Evolutionary conservation across 2,797 vertebrate genomes (phyloP).

Genomic region (Sternarchorhynchus goeldii): DNA sequence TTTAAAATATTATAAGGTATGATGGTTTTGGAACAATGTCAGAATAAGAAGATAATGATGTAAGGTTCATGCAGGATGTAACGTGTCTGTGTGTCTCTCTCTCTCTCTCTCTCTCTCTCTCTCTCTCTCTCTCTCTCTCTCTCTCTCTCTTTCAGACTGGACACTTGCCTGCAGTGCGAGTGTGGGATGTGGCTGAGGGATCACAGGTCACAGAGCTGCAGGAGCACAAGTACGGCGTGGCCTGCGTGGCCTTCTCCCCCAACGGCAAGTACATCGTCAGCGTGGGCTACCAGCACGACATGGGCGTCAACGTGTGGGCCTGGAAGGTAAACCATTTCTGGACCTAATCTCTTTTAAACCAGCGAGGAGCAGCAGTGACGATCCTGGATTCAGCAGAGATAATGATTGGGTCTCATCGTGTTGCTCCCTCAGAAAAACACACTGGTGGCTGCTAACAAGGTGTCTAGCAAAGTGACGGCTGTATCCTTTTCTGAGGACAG

Average conservation of each 20-base stretch:
- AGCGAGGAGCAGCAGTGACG: neutral
- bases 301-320: conserved; percentile 93
- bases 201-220: conserved; percentile 88
- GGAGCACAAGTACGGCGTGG: conserved; percentile 88
- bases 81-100: too few species aligned
- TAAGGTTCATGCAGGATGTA: too few species aligned
- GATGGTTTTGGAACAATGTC: conserved; percentile 41
- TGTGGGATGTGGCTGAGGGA: conserved; percentile 88
- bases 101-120: neutral
- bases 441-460: conserved; percentile 90
- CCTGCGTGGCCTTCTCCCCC: conserved; percentile 92
- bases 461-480: conserved; percentile 91
- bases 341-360: neutral
- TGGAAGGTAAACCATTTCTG: conserved; percentile 85
- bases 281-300: conserved; percentile 94
- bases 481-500: conserved; percentile 95
- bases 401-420: neutral
- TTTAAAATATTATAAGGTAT: neutral
- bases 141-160: conserved; percentile 69
- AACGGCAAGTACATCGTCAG: conserved; percentile 92
- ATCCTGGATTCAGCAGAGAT: neutral
- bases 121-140: neutral
- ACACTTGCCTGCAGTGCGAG: conserved; percentile 87
- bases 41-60: too few species aligned
- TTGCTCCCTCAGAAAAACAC: conserved; percentile 82